These are phyloP conservation scores for Bryconaethiops microstoma DNA, from an alignment of 2,797 vertebrate species.

Conservation along the genomic window DNA sequence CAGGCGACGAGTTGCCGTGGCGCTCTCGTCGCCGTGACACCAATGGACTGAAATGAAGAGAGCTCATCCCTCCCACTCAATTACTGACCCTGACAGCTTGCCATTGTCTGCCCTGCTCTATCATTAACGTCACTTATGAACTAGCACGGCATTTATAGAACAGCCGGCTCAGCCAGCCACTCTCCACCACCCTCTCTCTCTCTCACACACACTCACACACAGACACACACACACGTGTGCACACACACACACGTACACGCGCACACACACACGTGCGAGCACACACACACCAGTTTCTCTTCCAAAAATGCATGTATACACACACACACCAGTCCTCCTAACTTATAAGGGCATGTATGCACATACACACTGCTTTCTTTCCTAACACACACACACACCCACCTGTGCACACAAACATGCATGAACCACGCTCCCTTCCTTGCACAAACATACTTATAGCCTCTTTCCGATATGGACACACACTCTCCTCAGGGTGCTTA, in stretches of 20 bases:
- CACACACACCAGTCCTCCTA: neutral
- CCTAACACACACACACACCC: neutral
- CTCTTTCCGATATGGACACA: neutral
- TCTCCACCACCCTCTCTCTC: slow-evolving; percentile 55
- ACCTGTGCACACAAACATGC: neutral
- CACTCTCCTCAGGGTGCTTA: neutral
- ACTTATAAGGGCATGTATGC: no score
- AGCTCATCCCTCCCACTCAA: slow-evolving; percentile 68
- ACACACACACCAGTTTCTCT: slow-evolving; percentile 24
- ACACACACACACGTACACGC: neutral
- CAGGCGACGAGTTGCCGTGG: slow-evolving; percentile 55
- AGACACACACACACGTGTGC: neutral
- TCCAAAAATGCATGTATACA: slow-evolving; percentile 36
- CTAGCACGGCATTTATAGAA: slow-evolving; percentile 64
- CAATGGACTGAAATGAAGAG: slow-evolving; percentile 64
- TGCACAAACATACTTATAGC: neutral
- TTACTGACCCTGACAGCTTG: slow-evolving; percentile 70
- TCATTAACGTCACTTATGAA: slow-evolving; percentile 71
- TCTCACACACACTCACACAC: slow-evolving; percentile 24
- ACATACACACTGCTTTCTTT: neutral
- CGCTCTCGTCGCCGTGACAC: slow-evolving; percentile 62
- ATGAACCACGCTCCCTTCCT: no score
- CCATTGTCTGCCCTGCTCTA: slow-evolving; percentile 66
- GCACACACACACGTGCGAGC: neutral
- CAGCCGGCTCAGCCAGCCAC: slow-evolving; percentile 57